Evolutionary conservation across 2,888 invertebrate species (phyloP), one percentile per base, ranked within the genome.

Genomic region (Listrodromus nycthemerus): DNA sequence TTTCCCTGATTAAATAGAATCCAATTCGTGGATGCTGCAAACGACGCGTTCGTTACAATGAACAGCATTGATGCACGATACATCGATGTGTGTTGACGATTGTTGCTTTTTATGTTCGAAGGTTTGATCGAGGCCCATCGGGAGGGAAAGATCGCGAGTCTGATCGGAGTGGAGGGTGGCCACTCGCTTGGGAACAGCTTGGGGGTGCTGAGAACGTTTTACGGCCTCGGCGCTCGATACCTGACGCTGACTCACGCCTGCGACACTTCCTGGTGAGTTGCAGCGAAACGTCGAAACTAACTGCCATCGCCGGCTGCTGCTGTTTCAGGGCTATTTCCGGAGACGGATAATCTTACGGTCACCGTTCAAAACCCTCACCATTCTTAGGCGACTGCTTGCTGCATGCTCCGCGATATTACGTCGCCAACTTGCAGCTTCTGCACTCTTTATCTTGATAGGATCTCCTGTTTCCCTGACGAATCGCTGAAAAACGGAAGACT

Each of bases 161-260:
- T 98, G 90, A 97, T 98, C 88, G 98, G 98, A 30, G 96, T 98
- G 63, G 98, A 98, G 94, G 98, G 98, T 48, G 98, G 98, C 7
- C 98, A 98, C 93, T 96, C 97, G 41, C 95, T 98, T 74, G 98
- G 98, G 87, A 98, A 97, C 91, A 98, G 98, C 69, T 94, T 98
- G 88, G 98, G 97, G 24, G 97, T 97, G 75, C 95, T 98, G 84
- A 95, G 98, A 86, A 97, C 97, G 89, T 97, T 98, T 94, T 98
- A 98, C 93, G 97, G 97, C 85, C 95, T 98, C 71, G 98, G 98
- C 55, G 98, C 97, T 78, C 95, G 96, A 83, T 98, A 98, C 93
- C 95, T 98, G 92, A 98, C 98, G 58, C 95, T 98, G 84, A 98
- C 98, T 73, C 98, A 98, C 94, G 97, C 97, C 89, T 98, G 98